Evolutionary conservation across 2,888 invertebrate genomes (phyloP).

Genomic region (Notocelia uddmanniana): DNA sequence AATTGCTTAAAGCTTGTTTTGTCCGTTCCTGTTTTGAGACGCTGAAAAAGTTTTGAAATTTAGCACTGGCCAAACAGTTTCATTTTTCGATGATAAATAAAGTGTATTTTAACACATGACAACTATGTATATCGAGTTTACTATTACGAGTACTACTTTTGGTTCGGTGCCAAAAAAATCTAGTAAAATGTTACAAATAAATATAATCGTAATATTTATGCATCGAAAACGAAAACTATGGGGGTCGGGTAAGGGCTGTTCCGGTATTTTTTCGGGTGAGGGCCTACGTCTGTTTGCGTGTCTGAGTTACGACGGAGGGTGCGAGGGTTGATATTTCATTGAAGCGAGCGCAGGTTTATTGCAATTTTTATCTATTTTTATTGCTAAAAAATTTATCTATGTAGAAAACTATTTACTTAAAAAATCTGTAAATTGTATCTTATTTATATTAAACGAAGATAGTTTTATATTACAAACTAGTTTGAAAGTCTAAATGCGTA

Average conservation of each 20-base stretch:
- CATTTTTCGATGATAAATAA: constrained; percentile 18
- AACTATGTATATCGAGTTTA: not conserved
- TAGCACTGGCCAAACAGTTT: constrained; percentile 35
- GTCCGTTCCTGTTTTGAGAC: constrained; percentile 37
- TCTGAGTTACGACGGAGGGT: constrained; percentile 24
- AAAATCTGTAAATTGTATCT: not conserved
- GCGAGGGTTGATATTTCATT: constrained; percentile 33
- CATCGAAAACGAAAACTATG: constrained; percentile 35
- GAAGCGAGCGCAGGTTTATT: constrained; percentile 11
- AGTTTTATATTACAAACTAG: not conserved
- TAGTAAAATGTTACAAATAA: not conserved
- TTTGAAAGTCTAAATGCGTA: constrained; percentile 5
- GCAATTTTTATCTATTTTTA: not conserved
- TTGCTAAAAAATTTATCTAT: not conserved
- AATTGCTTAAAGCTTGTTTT: constrained; percentile 43
- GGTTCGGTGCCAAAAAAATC: not conserved
- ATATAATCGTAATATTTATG: not conserved
- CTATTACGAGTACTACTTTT: not conserved
- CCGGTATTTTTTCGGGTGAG: constrained; percentile 27
- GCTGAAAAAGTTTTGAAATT: constrained; percentile 39
- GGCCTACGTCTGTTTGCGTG: constrained; percentile 22
- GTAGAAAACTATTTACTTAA: too few species aligned
- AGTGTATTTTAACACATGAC: not conserved
- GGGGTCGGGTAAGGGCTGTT: constrained; percentile 21
- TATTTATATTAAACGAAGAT: not conserved